Evolutionary conservation across 2,888 invertebrate genomes (phyloP), one percentile per base, ranked within the genome.

Genomic region (Erebia ligea): DNA sequence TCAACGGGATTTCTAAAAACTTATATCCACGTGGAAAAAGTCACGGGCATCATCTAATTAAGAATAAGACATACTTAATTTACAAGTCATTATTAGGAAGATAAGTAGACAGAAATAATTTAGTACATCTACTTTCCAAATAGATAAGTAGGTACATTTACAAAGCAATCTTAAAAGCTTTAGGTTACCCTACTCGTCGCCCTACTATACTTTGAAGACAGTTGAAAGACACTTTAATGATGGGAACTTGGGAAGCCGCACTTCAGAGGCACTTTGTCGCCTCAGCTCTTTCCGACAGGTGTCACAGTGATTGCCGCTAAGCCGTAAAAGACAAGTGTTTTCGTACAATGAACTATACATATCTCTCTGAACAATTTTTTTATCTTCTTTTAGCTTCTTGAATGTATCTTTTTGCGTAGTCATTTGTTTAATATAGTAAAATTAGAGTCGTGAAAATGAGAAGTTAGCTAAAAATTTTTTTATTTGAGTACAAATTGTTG

Each of bases 161-260:
- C 11, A 5, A 34, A 21, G n/a, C 15, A 40, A 3, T 40, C 40
- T n/a, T 17, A 42, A 19, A 61, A 61, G 61, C 61, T 34, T 59
- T 58, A 34, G 40, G 17, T 52, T 17, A 40, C 25, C 25, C 10
- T 42, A 40, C 40, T 42, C 40, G 42, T 40, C 48, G 15, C 19
- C 62, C 21, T 48, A 19, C 42, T 61, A n/a, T n/a, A 62, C 62
- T 48, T 62, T 48, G 62, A 48, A 62, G 62, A 62, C 62, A 62
- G 62, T 48, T 62, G 62, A 62, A 62, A 62, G 62, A 62, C 62
- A 62, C 45, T 62, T 62, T 62, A 62, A 62, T 62, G 62, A 62
- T 48, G 62, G 48, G 62, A 62, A 62, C 62, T 62, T 62, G 48
- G 62, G 15, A 48, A 62, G 48, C 48, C 62, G 62, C 62, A 62